Evolutionary conservation across 2,113 vertebrate genomes (phyloP).

Genomic region (Cochlearius cochlearius): DNA sequence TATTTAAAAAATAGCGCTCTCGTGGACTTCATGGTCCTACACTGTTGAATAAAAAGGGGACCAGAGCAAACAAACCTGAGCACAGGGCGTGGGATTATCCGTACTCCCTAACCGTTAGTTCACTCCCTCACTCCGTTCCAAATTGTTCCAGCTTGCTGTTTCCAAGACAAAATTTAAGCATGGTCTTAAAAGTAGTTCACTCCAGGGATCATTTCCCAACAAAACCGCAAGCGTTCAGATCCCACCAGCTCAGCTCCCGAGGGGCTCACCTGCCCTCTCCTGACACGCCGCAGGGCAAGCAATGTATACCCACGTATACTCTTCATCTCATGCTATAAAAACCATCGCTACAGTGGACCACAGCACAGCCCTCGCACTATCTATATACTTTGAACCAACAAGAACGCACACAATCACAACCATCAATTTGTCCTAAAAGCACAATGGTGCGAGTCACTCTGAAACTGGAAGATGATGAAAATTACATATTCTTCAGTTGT

Average conservation of each 20-base stretch:
- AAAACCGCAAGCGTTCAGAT: not conserved
- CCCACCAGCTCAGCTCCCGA: not conserved
- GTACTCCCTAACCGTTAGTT: not conserved
- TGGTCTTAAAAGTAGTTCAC: not conserved
- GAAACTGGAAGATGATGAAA: not conserved
- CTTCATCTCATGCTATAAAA: not conserved
- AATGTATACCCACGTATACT: rapidly evolving
- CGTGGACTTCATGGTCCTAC: not conserved
- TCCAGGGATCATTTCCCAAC: not conserved
- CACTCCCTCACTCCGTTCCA: not conserved
- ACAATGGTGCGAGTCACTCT: no score
- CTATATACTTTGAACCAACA: not conserved
- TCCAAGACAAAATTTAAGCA: not conserved
- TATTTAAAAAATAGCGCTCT: not conserved
- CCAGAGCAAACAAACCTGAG: not conserved
- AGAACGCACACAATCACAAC: not conserved
- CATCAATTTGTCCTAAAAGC: not conserved
- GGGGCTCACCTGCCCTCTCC: not conserved
- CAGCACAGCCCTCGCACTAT: not conserved
- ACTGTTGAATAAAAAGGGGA: not conserved
- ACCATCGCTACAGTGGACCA: not conserved
- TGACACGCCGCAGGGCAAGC: rapidly evolving
- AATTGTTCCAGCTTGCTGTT: not conserved
- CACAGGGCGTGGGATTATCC: not conserved
- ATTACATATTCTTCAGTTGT: not conserved